A percentile compares a stretch with the other conserved stretches of the same genome.
Conservation (phyloP, 1,140 invertebrate species). For the Lordiphosa collinella region DNA sequence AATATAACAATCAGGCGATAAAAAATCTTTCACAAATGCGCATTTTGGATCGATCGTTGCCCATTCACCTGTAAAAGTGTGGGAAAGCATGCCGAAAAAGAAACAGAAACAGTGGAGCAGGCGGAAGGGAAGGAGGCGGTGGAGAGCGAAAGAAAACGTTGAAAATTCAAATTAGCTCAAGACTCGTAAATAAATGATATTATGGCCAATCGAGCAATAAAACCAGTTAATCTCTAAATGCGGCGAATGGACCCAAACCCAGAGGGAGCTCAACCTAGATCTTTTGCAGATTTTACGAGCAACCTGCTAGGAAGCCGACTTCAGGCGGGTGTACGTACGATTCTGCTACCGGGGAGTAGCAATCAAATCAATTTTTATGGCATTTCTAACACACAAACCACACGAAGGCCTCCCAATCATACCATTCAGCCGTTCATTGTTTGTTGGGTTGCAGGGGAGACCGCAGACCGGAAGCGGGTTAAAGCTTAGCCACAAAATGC, state of each 20-base stretch:
- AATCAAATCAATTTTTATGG: constrained; percentile 59
- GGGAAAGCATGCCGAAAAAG: constrained; percentile 56
- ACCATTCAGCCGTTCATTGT: constrained; percentile 39
- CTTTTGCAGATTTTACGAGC: constrained; percentile 11
- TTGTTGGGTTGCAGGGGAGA: constrained; percentile 7
- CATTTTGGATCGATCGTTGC: constrained; percentile 20
- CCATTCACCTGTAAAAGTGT: constrained; percentile 79
- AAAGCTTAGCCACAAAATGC: constrained; percentile 50
- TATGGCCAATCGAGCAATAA: constrained; percentile 77
- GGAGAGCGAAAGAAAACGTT: constrained; percentile 66
- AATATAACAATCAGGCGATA: constrained; percentile 76
- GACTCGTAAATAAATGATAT: constrained; percentile 79
- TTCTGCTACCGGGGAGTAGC: constrained; percentile 10
- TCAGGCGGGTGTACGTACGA: constrained; percentile 5
- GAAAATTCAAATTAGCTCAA: constrained; percentile 78
- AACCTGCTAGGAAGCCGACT: neutral
- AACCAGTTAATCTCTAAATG: constrained; percentile 79
- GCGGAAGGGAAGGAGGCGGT: constrained; percentile 8
- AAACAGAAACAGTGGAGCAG: constrained; percentile 30
- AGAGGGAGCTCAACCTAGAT: neutral
- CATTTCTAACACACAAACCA: constrained; percentile 54
- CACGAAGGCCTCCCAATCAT: constrained; percentile 26
- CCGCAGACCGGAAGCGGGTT: constrained; percentile 53
- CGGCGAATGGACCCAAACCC: constrained; percentile 27
- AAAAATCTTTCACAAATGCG: constrained; percentile 69